These are phyloP conservation scores for Eclectus roratus DNA, from an alignment of 2,113 vertebrate species.

Conservation along the genomic window DNA sequence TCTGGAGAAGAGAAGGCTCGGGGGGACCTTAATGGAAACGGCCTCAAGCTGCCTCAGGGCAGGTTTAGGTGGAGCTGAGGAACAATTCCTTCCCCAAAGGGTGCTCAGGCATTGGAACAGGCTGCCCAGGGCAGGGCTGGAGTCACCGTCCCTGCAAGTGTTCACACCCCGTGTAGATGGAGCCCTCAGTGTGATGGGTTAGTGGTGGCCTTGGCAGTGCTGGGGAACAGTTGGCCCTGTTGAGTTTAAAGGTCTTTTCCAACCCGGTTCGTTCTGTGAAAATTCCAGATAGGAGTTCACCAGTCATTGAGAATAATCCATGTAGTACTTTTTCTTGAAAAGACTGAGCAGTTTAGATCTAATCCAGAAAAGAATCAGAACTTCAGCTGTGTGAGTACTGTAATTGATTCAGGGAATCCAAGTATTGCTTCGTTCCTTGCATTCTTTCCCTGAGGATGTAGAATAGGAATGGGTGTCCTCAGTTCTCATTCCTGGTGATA, in stretches of 20 bases:
- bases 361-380: not conserved
- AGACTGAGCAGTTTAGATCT: not conserved
- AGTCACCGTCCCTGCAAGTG: not conserved
- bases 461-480: not conserved
- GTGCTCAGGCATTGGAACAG: not conserved
- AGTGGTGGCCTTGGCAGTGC: not conserved
- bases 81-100: not conserved
- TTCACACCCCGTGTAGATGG: not conserved
- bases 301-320: not conserved
- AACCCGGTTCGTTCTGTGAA: not conserved
- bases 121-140: not conserved
- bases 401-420: not conserved
- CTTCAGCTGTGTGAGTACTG: fast-evolving
- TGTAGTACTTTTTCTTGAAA: not conserved
- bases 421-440: not conserved
- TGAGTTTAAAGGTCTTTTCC: not conserved
- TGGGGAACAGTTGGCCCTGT: not conserved
- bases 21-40: not conserved
- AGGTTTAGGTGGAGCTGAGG: not conserved
- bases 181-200: not conserved
- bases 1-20: not conserved
- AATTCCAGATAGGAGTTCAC: not conserved
- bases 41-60: not conserved
- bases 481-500: not conserved
- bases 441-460: not conserved